phyloP scores from a whole-genome alignment of 2,888 invertebrate species.

The Metacarcinus magister region DNA sequence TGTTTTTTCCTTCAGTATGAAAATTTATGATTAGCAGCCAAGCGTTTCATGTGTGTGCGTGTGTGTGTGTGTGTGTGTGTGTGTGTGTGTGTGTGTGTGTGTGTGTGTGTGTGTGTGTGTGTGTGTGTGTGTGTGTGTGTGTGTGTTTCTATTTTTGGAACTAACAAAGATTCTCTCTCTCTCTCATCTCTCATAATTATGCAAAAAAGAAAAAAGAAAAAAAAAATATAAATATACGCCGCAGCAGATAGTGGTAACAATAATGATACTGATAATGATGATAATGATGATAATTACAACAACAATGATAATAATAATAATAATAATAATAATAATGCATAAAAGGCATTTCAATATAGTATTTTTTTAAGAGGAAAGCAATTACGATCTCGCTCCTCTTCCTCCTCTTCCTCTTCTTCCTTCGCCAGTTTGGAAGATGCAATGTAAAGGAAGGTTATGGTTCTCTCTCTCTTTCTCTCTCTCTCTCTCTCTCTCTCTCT shows the following conservation, averaged over 20 bases:
- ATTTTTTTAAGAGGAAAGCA: not conserved
- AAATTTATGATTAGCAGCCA: not conserved
- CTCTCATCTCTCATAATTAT: not conserved
- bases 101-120: too few species aligned
- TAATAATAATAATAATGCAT: not conserved
- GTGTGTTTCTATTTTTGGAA: not conserved
- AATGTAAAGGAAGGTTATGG: not conserved
- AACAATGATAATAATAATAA: not conserved
- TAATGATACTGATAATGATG: not conserved
- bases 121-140: constrained; percentile 28
- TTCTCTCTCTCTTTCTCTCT: not conserved
- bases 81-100: constrained; percentile 46
- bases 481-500: constrained; percentile 26
- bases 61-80: constrained; percentile 8
- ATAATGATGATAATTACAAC: constrained; percentile 4
- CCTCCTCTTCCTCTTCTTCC: not conserved
- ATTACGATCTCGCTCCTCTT: not conserved
- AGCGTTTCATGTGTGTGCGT: not conserved
- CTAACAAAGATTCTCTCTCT: constrained; percentile 37
- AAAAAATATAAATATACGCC: not conserved
- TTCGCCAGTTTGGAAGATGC: not conserved
- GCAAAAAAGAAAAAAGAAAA: too few species aligned
- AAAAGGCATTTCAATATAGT: not conserved
- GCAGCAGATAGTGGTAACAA: not conserved
- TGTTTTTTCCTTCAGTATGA: not conserved